Evolutionary conservation across 1,140 invertebrate genomes (phyloP).

Genomic region (Venustaconcha ellipsiformis): DNA sequence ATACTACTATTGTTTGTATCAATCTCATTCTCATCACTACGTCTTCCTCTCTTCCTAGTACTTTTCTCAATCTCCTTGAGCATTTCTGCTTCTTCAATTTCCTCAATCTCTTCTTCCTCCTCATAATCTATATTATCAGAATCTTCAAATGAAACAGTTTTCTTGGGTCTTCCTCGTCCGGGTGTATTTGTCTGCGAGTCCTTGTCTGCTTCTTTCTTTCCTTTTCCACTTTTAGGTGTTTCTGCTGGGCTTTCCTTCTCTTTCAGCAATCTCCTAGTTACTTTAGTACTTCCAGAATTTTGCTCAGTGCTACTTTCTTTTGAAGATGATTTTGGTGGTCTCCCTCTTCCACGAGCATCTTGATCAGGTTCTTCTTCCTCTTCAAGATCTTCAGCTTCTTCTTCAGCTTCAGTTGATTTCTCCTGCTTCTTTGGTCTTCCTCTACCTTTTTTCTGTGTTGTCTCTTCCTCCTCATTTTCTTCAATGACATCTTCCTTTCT

Average conservation of each 20-base stretch:
- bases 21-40: slow-evolving; percentile 19
- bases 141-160: slow-evolving; percentile 1
- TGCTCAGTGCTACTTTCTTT: neutral
- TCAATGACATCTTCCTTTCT: slow-evolving; percentile 9
- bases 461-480: neutral
- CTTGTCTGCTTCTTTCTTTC: slow-evolving; percentile 26
- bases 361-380: slow-evolving; percentile 21
- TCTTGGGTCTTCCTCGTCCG: slow-evolving; percentile 13
- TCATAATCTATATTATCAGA: slow-evolving; percentile 16
- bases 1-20: neutral
- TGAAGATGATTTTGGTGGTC: slow-evolving; percentile 13
- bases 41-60: slow-evolving; percentile 23
- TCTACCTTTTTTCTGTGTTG: slow-evolving; percentile 10
- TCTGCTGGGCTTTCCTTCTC: slow-evolving; percentile 18
- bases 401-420: neutral
- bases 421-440: too few species aligned
- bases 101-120: slow-evolving; percentile 33
- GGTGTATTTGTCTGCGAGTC: slow-evolving; percentile 11
- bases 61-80: slow-evolving; percentile 22
- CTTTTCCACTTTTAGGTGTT: slow-evolving; percentile 21
- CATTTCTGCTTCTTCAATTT: slow-evolving; percentile 27
- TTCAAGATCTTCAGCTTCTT: slow-evolving; percentile 23
- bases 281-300: slow-evolving; percentile 14
- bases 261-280: slow-evolving; percentile 1
- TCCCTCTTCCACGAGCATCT: slow-evolving; percentile 6